phyloP scores from a whole-genome alignment of 2,797 vertebrate genomes.

The Tragelaphus eurycerus region DNA sequence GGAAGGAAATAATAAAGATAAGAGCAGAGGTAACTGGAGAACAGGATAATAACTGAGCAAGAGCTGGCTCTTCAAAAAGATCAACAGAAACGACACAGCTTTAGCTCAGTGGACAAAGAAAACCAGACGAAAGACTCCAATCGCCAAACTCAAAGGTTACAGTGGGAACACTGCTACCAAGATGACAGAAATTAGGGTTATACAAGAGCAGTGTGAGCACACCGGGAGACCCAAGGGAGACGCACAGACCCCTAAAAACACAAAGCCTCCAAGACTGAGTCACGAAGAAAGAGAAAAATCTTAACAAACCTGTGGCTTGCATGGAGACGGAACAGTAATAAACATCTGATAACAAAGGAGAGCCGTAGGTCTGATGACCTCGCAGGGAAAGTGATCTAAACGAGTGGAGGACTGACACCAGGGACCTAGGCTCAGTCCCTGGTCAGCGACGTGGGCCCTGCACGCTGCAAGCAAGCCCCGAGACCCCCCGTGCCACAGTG shows the following conservation, averaged over 20 bases:
- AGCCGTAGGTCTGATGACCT: neutral
- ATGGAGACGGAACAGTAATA: fast-evolving
- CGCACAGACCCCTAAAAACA: fast-evolving
- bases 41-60: neutral
- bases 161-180: fast-evolving
- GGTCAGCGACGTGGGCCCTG: neutral
- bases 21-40: neutral
- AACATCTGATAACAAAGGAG: neutral
- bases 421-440: neutral
- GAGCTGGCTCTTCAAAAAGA: neutral
- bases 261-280: neutral
- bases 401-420: neutral
- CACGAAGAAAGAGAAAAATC: neutral
- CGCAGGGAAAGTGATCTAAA: fast-evolving
- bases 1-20: neutral
- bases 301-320: fast-evolving
- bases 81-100: neutral
- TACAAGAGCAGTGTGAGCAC: fast-evolving
- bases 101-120: neutral
- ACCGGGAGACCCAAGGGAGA: fast-evolving
- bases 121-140: neutral
- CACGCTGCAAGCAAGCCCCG: neutral
- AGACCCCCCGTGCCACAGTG: neutral
- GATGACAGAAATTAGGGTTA: fast-evolving
- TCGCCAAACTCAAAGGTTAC: fast-evolving